Conservation (phyloP, 2,797 vertebrate genomes). For the Euphonia xanthogaster region DNA sequence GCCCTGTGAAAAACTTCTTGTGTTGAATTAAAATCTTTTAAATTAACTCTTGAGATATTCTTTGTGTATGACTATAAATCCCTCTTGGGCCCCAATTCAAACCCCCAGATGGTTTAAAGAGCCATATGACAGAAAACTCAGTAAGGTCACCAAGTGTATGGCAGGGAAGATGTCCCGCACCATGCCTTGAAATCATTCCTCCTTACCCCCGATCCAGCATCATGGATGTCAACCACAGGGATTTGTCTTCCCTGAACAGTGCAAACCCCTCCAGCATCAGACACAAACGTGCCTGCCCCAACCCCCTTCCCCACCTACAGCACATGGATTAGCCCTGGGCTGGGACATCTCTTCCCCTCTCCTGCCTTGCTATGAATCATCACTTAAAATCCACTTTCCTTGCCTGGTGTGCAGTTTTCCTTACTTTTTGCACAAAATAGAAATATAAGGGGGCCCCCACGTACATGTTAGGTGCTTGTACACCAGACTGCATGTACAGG, state of each 20-base stretch:
- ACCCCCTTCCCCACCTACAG: accelerated
- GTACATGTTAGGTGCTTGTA: background rate
- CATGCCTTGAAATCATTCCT: background rate
- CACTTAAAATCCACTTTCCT: background rate
- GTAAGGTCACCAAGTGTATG: background rate
- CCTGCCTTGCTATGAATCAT: background rate
- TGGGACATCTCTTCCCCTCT: background rate
- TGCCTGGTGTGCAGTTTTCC: background rate
- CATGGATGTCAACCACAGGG: background rate
- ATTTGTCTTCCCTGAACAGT: background rate
- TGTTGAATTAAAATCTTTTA: background rate
- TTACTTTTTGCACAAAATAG: background rate
- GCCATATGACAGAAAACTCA: background rate
- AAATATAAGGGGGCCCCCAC: background rate
- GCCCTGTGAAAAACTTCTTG: background rate
- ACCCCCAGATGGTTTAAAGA: background rate
- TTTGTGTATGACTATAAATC: background rate
- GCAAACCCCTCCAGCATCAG: background rate
- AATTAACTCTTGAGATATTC: background rate
- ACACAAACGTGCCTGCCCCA: accelerated
- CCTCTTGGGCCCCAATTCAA: background rate
- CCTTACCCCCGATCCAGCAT: background rate
- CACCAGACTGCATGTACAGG: background rate
- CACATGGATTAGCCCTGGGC: background rate
- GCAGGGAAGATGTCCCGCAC: background rate